A percentile compares a stretch with the other conserved stretches of the same genome.
Conservation (phyloP, 2,888 invertebrate genomes). For the Cosmia pyralina region DNA sequence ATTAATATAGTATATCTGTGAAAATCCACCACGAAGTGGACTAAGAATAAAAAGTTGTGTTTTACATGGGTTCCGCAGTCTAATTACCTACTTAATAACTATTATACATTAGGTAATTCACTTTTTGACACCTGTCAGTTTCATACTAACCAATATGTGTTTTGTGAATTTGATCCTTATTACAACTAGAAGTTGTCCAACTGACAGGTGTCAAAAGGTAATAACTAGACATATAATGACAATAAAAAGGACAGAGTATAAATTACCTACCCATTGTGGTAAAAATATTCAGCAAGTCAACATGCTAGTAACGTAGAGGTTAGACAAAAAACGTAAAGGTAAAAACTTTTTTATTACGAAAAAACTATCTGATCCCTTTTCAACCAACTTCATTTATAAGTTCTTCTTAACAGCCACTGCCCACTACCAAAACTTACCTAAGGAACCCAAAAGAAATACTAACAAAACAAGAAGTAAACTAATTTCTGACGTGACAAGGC, state of each 20-base stretch:
- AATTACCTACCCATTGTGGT: background rate
- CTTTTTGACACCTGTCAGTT: too few species aligned
- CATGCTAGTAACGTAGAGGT: background rate
- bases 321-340: background rate
- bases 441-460: background rate
- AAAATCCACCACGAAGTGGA: too few species aligned
- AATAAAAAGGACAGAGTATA: too few species aligned
- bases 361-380: background rate
- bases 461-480: conserved; percentile 51
- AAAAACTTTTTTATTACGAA: background rate
- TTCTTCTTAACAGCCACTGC: background rate
- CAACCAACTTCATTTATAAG: background rate
- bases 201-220: too few species aligned
- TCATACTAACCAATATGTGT: too few species aligned
- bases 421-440: background rate
- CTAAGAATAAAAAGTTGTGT: too few species aligned
- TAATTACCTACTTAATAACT: background rate
- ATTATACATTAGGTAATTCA: too few species aligned
- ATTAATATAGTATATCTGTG: too few species aligned
- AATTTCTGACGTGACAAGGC: conserved; percentile 54
- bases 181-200: too few species aligned
- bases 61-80: too few species aligned
- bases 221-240: too few species aligned
- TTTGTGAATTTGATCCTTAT: too few species aligned
- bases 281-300: background rate